Evolutionary conservation across 2,113 vertebrate species (phyloP).

Genomic region (Prochilodus magdalenae): DNA sequence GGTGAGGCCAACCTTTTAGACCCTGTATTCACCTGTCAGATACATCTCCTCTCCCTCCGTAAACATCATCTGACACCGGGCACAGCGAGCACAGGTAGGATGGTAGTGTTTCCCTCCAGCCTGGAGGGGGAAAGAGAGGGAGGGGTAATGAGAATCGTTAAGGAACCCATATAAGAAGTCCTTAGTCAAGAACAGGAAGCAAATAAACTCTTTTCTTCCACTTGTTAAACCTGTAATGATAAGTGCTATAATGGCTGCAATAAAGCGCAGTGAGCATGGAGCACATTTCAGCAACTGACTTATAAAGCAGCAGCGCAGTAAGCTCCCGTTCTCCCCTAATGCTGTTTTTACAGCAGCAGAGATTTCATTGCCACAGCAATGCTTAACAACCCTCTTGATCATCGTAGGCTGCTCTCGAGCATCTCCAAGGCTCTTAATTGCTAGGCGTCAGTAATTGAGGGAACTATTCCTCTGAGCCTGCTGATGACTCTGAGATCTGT

Average conservation of each 20-base stretch:
- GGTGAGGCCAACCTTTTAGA: neutral
- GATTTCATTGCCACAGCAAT: slow-evolving; percentile 5
- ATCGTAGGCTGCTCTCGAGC: slow-evolving; percentile 1
- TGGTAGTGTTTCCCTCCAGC: slow-evolving; percentile 98
- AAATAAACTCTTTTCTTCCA: neutral
- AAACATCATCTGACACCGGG: slow-evolving; percentile 97
- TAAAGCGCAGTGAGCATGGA: neutral
- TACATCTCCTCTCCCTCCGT: slow-evolving; percentile 99
- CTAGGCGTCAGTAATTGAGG: slow-evolving; percentile 15
- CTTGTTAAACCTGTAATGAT: slow-evolving; percentile 10
- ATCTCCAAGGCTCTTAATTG: slow-evolving; percentile 22
- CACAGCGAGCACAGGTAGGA: slow-evolving; percentile 93
- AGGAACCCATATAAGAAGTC: neutral
- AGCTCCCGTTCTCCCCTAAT: neutral
- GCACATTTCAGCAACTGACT: neutral
- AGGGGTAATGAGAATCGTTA: neutral
- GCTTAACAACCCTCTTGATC: slow-evolving; percentile 26
- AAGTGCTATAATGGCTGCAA: neutral
- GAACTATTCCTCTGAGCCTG: slow-evolving; percentile 9
- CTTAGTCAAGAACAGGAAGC: neutral
- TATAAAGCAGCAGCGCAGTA: slow-evolving; percentile 5
- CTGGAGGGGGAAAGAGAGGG: slow-evolving; percentile 64
- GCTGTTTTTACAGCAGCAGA: slow-evolving; percentile 29
- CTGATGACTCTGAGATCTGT: neutral
- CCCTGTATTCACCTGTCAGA: slow-evolving; percentile 87